A percentile compares a stretch with the other conserved stretches of the same genome.
Evolutionary conservation across 2,113 vertebrate species (phyloP).

Genomic region (Platycercus adscitus): DNA sequence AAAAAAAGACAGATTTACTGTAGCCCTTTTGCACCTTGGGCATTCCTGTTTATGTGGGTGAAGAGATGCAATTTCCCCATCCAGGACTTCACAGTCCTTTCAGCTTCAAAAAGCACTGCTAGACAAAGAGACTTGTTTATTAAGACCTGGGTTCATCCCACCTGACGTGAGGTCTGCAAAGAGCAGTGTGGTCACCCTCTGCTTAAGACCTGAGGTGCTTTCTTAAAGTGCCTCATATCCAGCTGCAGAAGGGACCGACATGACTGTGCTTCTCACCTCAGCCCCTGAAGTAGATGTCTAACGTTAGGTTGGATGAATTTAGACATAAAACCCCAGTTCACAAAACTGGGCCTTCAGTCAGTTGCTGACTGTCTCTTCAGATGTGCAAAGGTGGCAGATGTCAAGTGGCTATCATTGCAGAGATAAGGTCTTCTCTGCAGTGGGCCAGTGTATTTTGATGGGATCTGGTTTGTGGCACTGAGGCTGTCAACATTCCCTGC

Average conservation of each 20-base stretch:
- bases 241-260: neutral
- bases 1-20: neutral
- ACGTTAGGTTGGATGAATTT: neutral
- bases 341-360: neutral
- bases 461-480: neutral
- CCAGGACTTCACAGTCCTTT: neutral
- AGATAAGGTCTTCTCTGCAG: neutral
- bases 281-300: neutral
- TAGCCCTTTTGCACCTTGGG: neutral
- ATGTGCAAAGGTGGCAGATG: neutral
- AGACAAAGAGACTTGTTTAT: neutral
- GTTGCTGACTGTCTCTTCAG: neutral
- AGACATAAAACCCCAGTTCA: neutral
- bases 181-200: neutral
- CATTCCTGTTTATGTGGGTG: neutral
- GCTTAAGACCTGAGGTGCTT: neutral
- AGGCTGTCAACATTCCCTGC: neutral
- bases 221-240: neutral
- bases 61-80: neutral
- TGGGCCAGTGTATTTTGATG: neutral
- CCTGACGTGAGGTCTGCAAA: neutral
- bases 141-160: neutral
- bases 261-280: neutral
- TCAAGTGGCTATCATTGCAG: neutral
- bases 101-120: neutral